Conservation (phyloP, 2,888 invertebrate species). For the Macrophya alboannulata region DNA sequence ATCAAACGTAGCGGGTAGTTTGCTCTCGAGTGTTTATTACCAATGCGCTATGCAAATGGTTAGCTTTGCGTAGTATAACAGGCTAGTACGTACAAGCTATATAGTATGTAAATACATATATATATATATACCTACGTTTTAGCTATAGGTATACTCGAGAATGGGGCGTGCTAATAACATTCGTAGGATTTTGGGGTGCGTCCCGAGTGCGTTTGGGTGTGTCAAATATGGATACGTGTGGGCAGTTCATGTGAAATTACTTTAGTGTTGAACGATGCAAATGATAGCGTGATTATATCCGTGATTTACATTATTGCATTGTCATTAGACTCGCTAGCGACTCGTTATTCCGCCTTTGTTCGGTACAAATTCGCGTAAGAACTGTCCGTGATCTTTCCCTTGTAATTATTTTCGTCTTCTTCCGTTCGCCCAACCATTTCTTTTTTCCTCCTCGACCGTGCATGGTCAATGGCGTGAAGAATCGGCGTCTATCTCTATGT, state of each 20-base stretch:
- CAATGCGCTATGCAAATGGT: slow-evolving; percentile 62
- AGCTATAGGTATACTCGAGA: neutral
- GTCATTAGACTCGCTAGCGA: slow-evolving; percentile 27
- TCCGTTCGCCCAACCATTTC: neutral
- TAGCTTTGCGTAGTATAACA: slow-evolving; percentile 36
- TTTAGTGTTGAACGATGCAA: slow-evolving; percentile 36
- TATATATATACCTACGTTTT: slow-evolving; percentile 21
- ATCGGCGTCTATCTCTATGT: slow-evolving; percentile 2
- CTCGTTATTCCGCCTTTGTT: slow-evolving; percentile 46
- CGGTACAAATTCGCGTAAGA: neutral
- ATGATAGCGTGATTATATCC: slow-evolving; percentile 48
- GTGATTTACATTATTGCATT: slow-evolving; percentile 48
- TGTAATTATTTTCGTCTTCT: slow-evolving; percentile 7
- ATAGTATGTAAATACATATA: neutral
- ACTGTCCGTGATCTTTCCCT: neutral
- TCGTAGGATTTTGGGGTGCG: slow-evolving; percentile 52
- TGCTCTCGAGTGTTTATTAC: slow-evolving; percentile 75
- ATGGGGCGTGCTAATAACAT: slow-evolving; percentile 44
- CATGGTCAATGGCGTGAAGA: neutral
- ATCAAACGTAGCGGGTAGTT: slow-evolving; percentile 77
- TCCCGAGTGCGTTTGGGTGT: slow-evolving; percentile 47
- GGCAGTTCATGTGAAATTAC: slow-evolving; percentile 37
- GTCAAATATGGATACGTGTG: slow-evolving; percentile 37
- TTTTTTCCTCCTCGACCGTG: neutral
- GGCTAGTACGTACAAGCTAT: slow-evolving; percentile 12